Evolutionary conservation across 2,888 invertebrate species (phyloP).

Genomic region (Chirona hameri): DNA sequence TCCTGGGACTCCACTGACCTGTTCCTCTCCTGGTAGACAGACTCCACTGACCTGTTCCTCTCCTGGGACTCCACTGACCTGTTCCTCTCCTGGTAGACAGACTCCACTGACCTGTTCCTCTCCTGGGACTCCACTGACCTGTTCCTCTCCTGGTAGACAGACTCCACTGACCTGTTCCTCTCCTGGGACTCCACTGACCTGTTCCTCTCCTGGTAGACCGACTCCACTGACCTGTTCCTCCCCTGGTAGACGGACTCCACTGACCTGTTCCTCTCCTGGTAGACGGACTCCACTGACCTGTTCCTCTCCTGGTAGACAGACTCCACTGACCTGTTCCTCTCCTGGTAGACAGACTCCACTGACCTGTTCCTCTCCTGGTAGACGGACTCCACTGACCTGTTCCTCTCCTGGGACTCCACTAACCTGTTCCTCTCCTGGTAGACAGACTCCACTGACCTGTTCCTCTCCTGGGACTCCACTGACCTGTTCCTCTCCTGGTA

Average conservation of each 20-base stretch:
- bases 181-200: slow-evolving; percentile 31
- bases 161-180: too few relatives aligned
- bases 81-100: not conserved
- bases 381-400: slow-evolving; percentile 33
- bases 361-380: slow-evolving; percentile 25
- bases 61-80: slow-evolving; percentile 31
- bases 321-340: slow-evolving; percentile 29
- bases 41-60: too few relatives aligned
- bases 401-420: too few relatives aligned
- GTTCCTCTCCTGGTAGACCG: slow-evolving; percentile 4
- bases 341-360: slow-evolving; percentile 32
- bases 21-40: not conserved
- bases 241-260: too few relatives aligned
- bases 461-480: too few relatives aligned
- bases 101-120: too few relatives aligned
- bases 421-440: slow-evolving; percentile 24
- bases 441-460: slow-evolving; percentile 33
- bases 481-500: slow-evolving; percentile 25
- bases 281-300: slow-evolving; percentile 33
- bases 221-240: too few relatives aligned
- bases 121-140: slow-evolving; percentile 31
- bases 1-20: slow-evolving; percentile 31
- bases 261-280: slow-evolving; percentile 28
- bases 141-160: not conserved
- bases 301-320: too few relatives aligned